These are phyloP conservation scores for Pavo muticus DNA, from an alignment of 2,113 vertebrate genomes.

Conservation along the genomic window DNA sequence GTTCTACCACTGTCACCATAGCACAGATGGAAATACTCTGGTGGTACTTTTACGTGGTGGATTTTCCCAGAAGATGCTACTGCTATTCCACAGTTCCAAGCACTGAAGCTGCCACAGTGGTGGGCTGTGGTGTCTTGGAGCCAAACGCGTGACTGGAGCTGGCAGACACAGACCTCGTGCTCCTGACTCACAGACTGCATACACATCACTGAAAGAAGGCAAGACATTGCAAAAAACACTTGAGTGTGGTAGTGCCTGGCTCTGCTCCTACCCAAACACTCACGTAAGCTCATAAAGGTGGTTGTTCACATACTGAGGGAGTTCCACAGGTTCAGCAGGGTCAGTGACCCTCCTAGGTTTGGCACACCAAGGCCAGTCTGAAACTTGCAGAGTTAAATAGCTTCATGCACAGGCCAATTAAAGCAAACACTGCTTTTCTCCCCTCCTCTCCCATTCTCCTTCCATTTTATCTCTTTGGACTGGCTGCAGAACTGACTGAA, in stretches of 20 bases:
- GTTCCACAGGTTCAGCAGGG: not conserved
- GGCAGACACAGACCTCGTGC: not conserved
- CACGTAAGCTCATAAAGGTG: not conserved
- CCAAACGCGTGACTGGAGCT: not conserved
- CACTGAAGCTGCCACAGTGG: not conserved
- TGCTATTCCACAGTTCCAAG: not conserved
- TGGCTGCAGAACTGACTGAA: not conserved
- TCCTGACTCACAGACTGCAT: not conserved
- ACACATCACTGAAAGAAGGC: not conserved
- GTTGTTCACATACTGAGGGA: not conserved
- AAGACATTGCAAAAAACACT: not conserved
- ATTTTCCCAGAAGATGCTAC: not conserved
- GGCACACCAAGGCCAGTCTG: not conserved
- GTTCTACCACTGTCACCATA: not conserved
- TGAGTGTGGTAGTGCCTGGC: not conserved
- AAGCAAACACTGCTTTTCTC: not conserved
- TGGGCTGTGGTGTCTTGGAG: not conserved
- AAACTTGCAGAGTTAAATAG: not conserved
- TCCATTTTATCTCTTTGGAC: not conserved
- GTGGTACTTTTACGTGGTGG: fast-evolving
- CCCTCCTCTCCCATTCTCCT: not conserved
- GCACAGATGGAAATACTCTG: not conserved
- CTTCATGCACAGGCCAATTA: not conserved
- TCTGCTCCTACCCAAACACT: not conserved
- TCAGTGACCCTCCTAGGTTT: not conserved